Evolutionary conservation across 2,113 vertebrate species (phyloP), one percentile per base, ranked within the genome.

Genomic region (Dendrocopos noguchii): DNA sequence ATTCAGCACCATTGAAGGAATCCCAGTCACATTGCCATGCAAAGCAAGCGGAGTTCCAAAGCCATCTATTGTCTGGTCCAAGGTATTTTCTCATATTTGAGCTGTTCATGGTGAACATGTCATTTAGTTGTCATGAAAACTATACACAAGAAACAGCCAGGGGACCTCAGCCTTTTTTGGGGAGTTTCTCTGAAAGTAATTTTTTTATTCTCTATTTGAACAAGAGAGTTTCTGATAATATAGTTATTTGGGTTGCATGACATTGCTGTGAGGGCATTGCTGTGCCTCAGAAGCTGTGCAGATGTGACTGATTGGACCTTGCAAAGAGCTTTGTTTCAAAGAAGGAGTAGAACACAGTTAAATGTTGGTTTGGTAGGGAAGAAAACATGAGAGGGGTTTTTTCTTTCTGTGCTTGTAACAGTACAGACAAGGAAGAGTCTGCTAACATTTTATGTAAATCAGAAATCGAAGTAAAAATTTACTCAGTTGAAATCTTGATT

Each of bases 1-100:
- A 77, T 99, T 99, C 95, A 99, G 98, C 88, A 99, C 99, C 19
- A 98, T 99, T 6, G 99, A 99, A 96, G 99, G 98, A 60, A 96
- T 96, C 20, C 97, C 98, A 12, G 96, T 99, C 84, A 98, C 98
- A 6, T 90, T 99, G 70, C 99, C 99, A 0, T 99, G 99, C 95
- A 98, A 96, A 96, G 98, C 98, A 19, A 98, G 88, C 60, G 99
- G 99, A 92, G 97, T 98, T 68, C 99, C 99, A 34, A 97, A 98
- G 75, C 99, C 99, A 3, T 96, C 98, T 39, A 98, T 99, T 76
- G 95, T 97, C 68, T 99, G 99, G 99, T 97, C 98, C 46, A 99
- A 99, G 99, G 99, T 99, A 97, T 94, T 70, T 56, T 59, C 33
- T 63, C 19, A 57, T 31, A 68, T 80, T 77, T 68, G 31, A 77